Conservation (phyloP, 2,113 vertebrate genomes). For the Elaphurus davidianus region DNA sequence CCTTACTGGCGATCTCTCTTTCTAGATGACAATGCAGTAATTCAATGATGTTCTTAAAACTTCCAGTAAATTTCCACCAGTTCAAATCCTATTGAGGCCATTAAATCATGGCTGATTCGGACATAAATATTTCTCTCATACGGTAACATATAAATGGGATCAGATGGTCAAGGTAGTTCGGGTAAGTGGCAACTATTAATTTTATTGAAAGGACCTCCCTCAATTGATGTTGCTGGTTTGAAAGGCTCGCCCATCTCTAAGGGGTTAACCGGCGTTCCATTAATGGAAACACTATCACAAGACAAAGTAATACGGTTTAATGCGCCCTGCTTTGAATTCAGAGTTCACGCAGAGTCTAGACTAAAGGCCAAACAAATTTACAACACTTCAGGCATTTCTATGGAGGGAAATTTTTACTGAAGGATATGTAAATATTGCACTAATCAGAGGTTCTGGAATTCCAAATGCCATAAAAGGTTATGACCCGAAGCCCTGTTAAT, state of each 20-base stretch:
- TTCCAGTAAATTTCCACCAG: conserved; percentile 73
- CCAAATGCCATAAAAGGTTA: conserved; percentile 94
- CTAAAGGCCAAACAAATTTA: conserved; percentile 96
- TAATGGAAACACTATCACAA: conserved; percentile 71
- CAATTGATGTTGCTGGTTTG: conserved; percentile 57
- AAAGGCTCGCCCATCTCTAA: conserved; percentile 64
- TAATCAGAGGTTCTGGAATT: conserved; percentile 96
- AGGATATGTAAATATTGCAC: conserved; percentile 96
- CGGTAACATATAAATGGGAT: conserved; percentile 61
- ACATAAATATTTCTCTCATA: conserved; percentile 60
- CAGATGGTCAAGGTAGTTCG: conserved; percentile 38
- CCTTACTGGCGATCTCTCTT: conserved; percentile 59
- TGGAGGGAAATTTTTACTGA: conserved; percentile 86
- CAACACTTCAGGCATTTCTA: conserved; percentile 91
- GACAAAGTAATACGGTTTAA: conserved; percentile 77
- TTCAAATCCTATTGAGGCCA: conserved; percentile 59
- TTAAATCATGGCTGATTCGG: conserved; percentile 61
- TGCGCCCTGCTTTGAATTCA: conserved; percentile 80
- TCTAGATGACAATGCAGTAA: conserved; percentile 22
- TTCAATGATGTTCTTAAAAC: conserved; percentile 49
- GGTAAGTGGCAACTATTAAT: conserved; percentile 71
- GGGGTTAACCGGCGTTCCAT: conserved; percentile 79
- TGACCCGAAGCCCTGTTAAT: conserved; percentile 93
- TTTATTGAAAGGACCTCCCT: conserved; percentile 54
- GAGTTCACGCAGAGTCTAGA: conserved; percentile 85